Percentiles rank a stretch among this genome's conserved stretches.
Evolutionary conservation across 2,888 invertebrate species (phyloP).

Genomic region (Xestia ashworthii): DNA sequence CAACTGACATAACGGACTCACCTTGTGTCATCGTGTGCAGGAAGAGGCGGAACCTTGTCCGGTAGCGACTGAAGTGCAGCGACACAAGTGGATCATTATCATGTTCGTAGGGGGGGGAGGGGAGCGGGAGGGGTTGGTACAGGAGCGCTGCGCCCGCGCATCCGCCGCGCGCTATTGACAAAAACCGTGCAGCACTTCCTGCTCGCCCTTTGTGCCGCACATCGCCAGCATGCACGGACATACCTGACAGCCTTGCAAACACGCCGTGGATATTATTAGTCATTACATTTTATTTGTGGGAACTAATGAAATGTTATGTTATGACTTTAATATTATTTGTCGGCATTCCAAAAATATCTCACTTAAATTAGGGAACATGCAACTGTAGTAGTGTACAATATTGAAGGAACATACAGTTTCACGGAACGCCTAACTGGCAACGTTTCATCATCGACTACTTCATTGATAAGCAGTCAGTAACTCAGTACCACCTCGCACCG

Average conservation of each 20-base stretch:
- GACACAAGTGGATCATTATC: conserved; percentile 50
- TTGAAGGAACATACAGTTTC: conserved; percentile 32
- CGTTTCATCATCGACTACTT: conserved; percentile 44
- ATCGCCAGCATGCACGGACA: background rate
- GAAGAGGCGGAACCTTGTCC: conserved; percentile 54
- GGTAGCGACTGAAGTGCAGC: conserved; percentile 45
- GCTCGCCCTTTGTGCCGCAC: conserved; percentile 30
- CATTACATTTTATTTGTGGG: background rate
- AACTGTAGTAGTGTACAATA: conserved; percentile 24
- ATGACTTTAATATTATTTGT: conserved; percentile 11
- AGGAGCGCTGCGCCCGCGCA: conserved; percentile 50
- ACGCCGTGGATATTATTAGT: conserved; percentile 2
- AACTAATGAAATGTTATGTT: too few relatives aligned
- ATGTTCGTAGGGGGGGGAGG: background rate
- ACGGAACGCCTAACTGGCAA: conserved; percentile 23
- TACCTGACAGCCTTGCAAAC: background rate
- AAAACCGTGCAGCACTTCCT: conserved; percentile 61
- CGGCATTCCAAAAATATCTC: conserved; percentile 22
- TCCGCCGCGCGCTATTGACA: conserved; percentile 57
- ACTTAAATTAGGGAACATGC: conserved; percentile 19
- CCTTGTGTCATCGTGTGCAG: conserved; percentile 48
- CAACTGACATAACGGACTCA: conserved; percentile 33
- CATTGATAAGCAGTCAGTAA: conserved; percentile 32
- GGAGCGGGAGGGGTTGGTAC: background rate
- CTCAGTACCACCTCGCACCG: background rate